Base-by-base conservation (phyloP, 2,797 vertebrate species). In the Diceros bicornis region DNA sequence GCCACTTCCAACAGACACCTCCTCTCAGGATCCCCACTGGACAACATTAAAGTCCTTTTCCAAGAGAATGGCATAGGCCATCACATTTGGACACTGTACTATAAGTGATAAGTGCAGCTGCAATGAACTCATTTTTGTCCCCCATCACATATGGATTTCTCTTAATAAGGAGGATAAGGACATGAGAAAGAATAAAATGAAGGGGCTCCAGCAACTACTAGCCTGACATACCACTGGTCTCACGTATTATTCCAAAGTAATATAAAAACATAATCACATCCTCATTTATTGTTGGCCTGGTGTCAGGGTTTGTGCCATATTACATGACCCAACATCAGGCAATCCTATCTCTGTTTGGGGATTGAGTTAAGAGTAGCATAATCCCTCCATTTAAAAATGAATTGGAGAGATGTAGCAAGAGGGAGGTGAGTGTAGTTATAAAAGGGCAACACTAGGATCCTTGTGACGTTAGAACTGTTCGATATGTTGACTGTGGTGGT, bases 331-430 rank as follows among this genome's bases (percentile, higher is more conserved):
- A 79, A 75, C n/a, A 79, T 71, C 47, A 90, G 25, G 29, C n/a
- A 85, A 95, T 86, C 44, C 29, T 50, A 82, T 37, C 72, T 94
- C 50, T 87, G 1, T 47, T 12, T 95, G 91, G n/a, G 41, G 47
- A 75, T 6, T 94, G 32, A 41, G 41, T 72, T 95, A 61, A 92
- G 55, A 96, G n/a, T 12, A 93, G 20, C 62, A 93, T 27, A 96
- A 85, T 66, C n/a, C 59, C 25, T 92, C 92, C 68, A 96, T 41
- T 93, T 93, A 86, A 89, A 95, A 96, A 93, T 34, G 17, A 77
- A n/a, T 47, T 62, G 29, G 47, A 68, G 14, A 86, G 17, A 23
- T 11, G 3, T 41, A 64, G 59, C 6, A 79, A 74, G 29, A 55
- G 29, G 13, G 25, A 69, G 29, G 27, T 32, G 50, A 71, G 5